phyloP scores from a whole-genome alignment of 2,888 invertebrate genomes.

The Polia nebulosa region DNA sequence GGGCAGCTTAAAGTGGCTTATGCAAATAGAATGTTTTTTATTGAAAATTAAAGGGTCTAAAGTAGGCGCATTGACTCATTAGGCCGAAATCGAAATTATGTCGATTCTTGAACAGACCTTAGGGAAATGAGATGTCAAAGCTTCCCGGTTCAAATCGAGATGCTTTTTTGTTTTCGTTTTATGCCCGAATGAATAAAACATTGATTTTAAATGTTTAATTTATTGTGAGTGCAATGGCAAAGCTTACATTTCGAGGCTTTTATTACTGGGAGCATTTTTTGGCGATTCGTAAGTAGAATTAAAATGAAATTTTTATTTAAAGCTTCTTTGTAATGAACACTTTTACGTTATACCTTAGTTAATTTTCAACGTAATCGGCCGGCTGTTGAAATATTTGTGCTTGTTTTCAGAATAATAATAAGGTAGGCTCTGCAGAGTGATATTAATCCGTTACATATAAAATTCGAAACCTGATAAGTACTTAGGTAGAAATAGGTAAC shows the following conservation, averaged over 20 bases:
- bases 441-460: neutral
- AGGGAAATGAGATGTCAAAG: slow-evolving; percentile 72
- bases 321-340: neutral
- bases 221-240: slow-evolving; percentile 9
- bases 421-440: too few species aligned
- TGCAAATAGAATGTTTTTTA: slow-evolving; percentile 73
- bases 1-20: slow-evolving; percentile 65
- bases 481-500: too few species aligned
- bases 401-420: neutral
- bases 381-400: too few species aligned
- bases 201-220: slow-evolving; percentile 57
- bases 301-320: neutral
- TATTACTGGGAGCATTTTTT: slow-evolving; percentile 8
- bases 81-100: slow-evolving; percentile 71
- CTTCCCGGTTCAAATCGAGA: slow-evolving; percentile 44
- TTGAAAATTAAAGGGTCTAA: slow-evolving; percentile 71
- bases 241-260: neutral
- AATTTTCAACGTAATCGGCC: neutral
- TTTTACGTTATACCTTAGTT: neutral
- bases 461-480: too few species aligned
- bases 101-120: slow-evolving; percentile 63
- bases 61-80: slow-evolving; percentile 71
- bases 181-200: slow-evolving; percentile 67
- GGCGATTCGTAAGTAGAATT: neutral
- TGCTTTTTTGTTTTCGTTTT: slow-evolving; percentile 47